phyloP scores from a whole-genome alignment of 2,888 invertebrate species.

The Yponomeuta plumbellus region DNA sequence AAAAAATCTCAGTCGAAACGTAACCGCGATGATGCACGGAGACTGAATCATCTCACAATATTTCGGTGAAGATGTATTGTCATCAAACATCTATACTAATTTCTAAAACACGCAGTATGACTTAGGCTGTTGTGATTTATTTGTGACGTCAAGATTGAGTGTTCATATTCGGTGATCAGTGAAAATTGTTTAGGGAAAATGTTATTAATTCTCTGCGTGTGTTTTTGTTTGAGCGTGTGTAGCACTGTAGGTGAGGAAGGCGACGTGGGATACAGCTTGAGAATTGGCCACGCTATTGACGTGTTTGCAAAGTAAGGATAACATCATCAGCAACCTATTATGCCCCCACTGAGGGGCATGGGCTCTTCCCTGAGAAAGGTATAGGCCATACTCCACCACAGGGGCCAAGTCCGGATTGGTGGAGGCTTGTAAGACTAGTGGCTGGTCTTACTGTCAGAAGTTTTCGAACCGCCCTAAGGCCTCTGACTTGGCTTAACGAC shows the following conservation, averaged over 20 bases:
- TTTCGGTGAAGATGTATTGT: not conserved
- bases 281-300: conserved; percentile 64
- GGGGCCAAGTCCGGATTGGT: no score
- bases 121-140: conserved; percentile 26
- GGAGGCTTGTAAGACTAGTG: no score
- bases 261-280: conserved; percentile 56
- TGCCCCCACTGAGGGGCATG: no score
- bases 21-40: conserved; percentile 35
- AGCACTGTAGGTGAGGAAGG: conserved; percentile 38
- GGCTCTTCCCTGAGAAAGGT: no score
- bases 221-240: no score
- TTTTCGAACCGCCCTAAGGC: no score
- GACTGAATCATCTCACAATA: not conserved
- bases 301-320: conserved; percentile 67
- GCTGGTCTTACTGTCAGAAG: no score
- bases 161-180: not conserved
- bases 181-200: conserved; percentile 25
- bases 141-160: conserved; percentile 34
- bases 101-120: no score
- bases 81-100: no score
- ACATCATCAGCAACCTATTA: no score
- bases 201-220: conserved; percentile 25
- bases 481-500: no score
- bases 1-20: conserved; percentile 59
- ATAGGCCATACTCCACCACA: no score